These are phyloP conservation scores for Pemphredon lugubris DNA, from an alignment of 2,888 invertebrate species.

Conservation along the genomic window DNA sequence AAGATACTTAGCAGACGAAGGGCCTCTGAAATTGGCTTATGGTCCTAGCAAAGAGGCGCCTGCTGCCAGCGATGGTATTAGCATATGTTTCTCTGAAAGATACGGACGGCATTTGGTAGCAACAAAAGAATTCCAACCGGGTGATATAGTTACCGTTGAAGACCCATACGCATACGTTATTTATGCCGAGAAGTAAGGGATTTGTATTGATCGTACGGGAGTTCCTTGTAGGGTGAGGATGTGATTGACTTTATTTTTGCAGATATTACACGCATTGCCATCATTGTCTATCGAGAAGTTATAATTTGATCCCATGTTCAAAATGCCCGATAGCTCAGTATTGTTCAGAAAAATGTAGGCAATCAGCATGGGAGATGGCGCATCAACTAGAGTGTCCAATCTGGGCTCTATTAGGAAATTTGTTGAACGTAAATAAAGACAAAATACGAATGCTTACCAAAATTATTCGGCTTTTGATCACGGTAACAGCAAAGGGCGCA, in stretches of 20 bases:
- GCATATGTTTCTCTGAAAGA: conserved; percentile 71
- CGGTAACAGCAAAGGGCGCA: conserved; percentile 72
- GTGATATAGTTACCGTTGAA: conserved; percentile 76
- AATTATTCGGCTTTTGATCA: conserved; percentile 75
- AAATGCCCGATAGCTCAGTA: conserved; percentile 76
- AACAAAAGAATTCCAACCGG: conserved; percentile 75
- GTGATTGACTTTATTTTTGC: conserved; percentile 18
- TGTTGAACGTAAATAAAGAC: conserved; percentile 75
- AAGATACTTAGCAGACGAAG: conserved; percentile 69
- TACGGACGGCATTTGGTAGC: conserved; percentile 77
- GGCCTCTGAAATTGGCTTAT: conserved; percentile 64
- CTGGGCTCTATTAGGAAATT: conserved; percentile 69
- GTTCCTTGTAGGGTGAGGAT: neutral
- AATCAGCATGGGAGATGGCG: conserved; percentile 70
- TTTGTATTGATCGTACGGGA: neutral
- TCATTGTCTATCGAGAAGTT: conserved; percentile 74
- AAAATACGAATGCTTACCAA: conserved; percentile 77
- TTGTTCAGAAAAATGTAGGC: conserved; percentile 76
- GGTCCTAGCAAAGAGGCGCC: conserved; percentile 74
- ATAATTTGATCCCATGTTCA: conserved; percentile 76
- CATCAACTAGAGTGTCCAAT: conserved; percentile 76
- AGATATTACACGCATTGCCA: conserved; percentile 79
- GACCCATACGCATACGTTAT: conserved; percentile 75
- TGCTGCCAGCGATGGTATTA: conserved; percentile 72
- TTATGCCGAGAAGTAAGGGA: conserved; percentile 75